These are phyloP conservation scores for Sebastes ruberrimus DNA, from an alignment of 2,797 vertebrate genomes.

Conservation along the genomic window DNA sequence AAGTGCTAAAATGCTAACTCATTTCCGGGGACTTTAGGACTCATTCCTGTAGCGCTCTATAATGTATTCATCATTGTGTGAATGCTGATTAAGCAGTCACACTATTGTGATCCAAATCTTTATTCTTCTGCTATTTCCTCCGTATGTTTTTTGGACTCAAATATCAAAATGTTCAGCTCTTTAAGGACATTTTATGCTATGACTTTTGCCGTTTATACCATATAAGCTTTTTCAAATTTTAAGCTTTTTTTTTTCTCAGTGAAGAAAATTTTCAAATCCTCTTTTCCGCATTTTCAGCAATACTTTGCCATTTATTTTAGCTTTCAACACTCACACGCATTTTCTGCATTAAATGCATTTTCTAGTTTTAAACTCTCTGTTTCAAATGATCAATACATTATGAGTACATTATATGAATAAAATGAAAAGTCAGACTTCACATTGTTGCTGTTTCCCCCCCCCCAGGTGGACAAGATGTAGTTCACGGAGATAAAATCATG, in stretches of 20 bases:
- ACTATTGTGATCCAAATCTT: neutral
- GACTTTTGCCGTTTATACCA: neutral
- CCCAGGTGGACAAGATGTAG: conserved; percentile 38
- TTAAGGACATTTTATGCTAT: neutral
- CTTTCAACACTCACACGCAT: neutral
- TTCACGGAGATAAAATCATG: conserved; percentile 26
- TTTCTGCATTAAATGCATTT: neutral
- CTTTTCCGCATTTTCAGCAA: neutral
- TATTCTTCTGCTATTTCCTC: neutral
- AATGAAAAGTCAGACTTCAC: neutral
- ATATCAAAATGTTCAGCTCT: neutral
- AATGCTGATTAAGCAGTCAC: neutral
- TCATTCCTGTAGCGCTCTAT: too few species aligned
- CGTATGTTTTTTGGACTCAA: neutral
- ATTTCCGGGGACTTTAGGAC: too few species aligned
- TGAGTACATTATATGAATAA: neutral
- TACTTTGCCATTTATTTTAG: neutral
- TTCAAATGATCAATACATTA: neutral
- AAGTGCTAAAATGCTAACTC: too few species aligned
- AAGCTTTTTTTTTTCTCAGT: neutral
- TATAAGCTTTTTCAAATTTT: neutral
- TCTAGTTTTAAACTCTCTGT: neutral
- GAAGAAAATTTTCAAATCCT: neutral
- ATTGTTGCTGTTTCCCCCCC: neutral
- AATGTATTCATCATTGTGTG: neutral